Conservation (phyloP, 2,888 invertebrate species). For the Stomorhina lunata region DNA sequence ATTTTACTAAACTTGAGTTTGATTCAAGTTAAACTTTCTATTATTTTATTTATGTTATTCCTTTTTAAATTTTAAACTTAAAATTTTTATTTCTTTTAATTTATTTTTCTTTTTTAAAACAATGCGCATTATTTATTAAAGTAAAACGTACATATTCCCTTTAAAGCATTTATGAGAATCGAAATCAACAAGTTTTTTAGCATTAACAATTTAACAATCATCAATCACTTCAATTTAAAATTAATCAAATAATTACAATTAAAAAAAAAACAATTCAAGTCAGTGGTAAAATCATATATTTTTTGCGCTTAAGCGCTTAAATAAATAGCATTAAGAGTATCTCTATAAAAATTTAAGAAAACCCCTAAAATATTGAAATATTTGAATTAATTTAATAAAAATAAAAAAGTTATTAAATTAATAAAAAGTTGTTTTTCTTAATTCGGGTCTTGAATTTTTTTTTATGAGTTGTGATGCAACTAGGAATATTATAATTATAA, state of each 20-base stretch:
- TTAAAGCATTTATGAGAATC: conserved; percentile 41
- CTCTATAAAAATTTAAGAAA: conserved; percentile 37
- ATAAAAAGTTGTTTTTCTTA: not conserved
- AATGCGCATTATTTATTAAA: conserved; percentile 1
- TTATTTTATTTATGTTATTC: not conserved
- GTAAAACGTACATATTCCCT: not conserved
- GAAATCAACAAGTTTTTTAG: conserved; percentile 23
- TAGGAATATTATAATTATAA: too few species aligned
- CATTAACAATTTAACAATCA: conserved; percentile 39
- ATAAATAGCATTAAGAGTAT: conserved; percentile 43
- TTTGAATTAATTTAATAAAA: conserved; percentile 52
- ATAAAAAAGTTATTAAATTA: conserved; percentile 40
- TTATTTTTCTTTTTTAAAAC: too few species aligned
- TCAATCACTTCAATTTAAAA: conserved; percentile 5
- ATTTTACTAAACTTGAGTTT: not conserved
- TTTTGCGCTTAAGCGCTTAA: conserved; percentile 55
- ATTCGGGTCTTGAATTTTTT: too few species aligned
- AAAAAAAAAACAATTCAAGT: conserved; percentile 8
- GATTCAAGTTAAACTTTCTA: not conserved
- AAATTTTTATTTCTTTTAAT: conserved; percentile 1
- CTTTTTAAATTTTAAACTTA: too few species aligned
- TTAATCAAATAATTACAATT: conserved; percentile 1
- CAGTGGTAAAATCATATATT: conserved; percentile 18
- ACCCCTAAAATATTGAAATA: conserved; percentile 45
- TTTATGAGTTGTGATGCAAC: too few species aligned